Evolutionary conservation across 2,888 invertebrate species (phyloP).

Genomic region (Oscheius sp.): DNA sequence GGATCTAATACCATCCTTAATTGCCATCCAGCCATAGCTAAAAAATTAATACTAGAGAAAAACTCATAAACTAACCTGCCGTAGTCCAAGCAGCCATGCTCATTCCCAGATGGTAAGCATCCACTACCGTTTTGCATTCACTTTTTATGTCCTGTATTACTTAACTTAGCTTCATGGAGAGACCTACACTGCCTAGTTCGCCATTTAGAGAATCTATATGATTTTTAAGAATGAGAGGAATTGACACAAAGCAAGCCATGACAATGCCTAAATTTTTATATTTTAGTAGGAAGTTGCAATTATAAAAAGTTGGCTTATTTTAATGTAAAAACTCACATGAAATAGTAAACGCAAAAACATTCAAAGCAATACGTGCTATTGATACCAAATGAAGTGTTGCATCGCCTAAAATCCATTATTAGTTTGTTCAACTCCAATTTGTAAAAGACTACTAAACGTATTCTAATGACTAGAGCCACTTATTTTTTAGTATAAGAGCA

Average conservation of each 20-base stretch:
- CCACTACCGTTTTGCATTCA: conserved; percentile 36
- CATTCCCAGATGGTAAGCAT: conserved; percentile 42
- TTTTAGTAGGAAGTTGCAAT: too few relatives aligned
- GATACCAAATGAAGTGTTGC: conserved; percentile 39
- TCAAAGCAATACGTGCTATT: conserved; percentile 41
- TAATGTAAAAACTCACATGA: too few relatives aligned
- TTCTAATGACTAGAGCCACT: too few relatives aligned
- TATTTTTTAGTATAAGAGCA: too few relatives aligned
- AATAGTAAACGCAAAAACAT: conserved; percentile 44
- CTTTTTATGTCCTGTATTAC: neutral
- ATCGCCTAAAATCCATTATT: conserved; percentile 37
- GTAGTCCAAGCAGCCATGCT: conserved; percentile 49
- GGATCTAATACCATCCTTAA: conserved; percentile 24
- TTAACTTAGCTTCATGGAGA: neutral
- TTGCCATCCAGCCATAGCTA: neutral
- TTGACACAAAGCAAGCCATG: conserved; percentile 45
- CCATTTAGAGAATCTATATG: conserved; percentile 42
- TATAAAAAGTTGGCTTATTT: too few relatives aligned
- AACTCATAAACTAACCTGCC: conserved; percentile 42
- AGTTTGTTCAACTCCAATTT: neutral
- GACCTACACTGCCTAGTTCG: conserved; percentile 8
- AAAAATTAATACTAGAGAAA: neutral
- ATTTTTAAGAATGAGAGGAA: conserved; percentile 45
- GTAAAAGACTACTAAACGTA: neutral
- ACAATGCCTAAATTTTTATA: too few relatives aligned